These are phyloP conservation scores for Corythoichthys haematopterus DNA, from an alignment of 2,113 vertebrate species.

Conservation along the genomic window DNA sequence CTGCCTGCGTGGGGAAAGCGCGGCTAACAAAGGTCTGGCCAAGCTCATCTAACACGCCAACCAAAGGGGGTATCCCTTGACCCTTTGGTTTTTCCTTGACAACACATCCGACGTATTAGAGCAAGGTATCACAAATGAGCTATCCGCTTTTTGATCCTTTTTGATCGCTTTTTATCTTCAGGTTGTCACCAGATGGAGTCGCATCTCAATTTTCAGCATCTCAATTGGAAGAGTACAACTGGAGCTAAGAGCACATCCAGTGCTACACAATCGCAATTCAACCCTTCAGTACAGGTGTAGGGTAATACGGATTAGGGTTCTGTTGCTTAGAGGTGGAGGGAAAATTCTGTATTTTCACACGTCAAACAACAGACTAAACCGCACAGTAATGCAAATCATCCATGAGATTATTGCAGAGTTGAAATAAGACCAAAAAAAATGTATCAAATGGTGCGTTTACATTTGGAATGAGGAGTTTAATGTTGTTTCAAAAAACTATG, in stretches of 20 bases:
- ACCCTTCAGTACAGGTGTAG: not conserved
- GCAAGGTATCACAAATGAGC: slow-evolving; percentile 43
- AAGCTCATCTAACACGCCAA: slow-evolving; percentile 64
- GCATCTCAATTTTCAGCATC: not conserved
- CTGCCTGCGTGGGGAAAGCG: slow-evolving; percentile 57
- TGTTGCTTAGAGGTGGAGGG: not conserved
- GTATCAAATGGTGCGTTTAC: too few relatives aligned
- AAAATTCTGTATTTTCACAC: not conserved
- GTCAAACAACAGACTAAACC: not conserved
- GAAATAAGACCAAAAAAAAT: not conserved
- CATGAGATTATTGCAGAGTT: not conserved
- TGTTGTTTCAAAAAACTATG: not conserved
- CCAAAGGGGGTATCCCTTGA: slow-evolving; percentile 59
- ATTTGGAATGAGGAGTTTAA: too few relatives aligned
- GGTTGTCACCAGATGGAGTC: slow-evolving; percentile 7
- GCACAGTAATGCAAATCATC: not conserved
- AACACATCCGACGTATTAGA: slow-evolving; percentile 54
- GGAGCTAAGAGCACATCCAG: not conserved
- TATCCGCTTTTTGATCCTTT: slow-evolving; percentile 50
- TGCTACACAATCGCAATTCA: not conserved
- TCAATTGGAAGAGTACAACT: not conserved
- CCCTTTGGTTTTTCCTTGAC: slow-evolving; percentile 59
- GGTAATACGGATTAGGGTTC: not conserved
- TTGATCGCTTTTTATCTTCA: slow-evolving; percentile 24
- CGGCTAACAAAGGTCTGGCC: slow-evolving; percentile 64